Base-by-base conservation (phyloP, 2,113 vertebrate species). In the Xyrauchen texanus region DNA sequence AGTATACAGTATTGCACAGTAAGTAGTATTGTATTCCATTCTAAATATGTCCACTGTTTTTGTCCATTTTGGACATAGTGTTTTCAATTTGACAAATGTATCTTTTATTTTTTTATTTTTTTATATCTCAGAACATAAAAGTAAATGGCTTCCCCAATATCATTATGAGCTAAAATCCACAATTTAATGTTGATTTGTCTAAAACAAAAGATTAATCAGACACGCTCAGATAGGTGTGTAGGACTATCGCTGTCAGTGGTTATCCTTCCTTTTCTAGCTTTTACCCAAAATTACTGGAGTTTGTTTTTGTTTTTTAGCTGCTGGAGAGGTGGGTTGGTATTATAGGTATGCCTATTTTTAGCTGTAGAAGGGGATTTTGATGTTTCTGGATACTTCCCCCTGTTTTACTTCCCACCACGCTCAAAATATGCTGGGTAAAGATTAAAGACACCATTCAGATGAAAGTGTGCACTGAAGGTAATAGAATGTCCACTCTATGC, bases 371-470 rank as follows among this genome's bases (percentile, higher is more conserved):
- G 21, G 68, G 42, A 73, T 6, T 10, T 63, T 68, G 42, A 49
- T 60, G 21, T 78, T 65, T 16, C 45, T 67, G 62, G 60, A 69
- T 21, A 13, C n/a, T 58, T 53, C 42, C 64, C 58, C 60, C 34
- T n/a, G 61, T 57, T 52, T 76, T 55, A 76, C 77, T 57, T 66
- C 42, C 47, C 47, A 55, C 51, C 42, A 57, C 47, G 15, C 61
- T 72, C 49, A 60, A 77, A 77, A 42, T 64, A 73, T 73, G 62
- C 77, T 80, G 79, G 47, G 57, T 70, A 78, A 66, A 64, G 75
- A 78, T 81, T 74, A 78, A 81, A 78, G 60, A 61, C 57, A 16
- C 15, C 52, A 53, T 16, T 45, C 44, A 82, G 83, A 84, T 81
- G 68, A 82, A 82, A 79, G 71, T 51, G 44, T 6, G 44, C 55